Evolutionary conservation across 2,888 invertebrate genomes (phyloP).

Genomic region (Xanthostigma xanthostigma): DNA sequence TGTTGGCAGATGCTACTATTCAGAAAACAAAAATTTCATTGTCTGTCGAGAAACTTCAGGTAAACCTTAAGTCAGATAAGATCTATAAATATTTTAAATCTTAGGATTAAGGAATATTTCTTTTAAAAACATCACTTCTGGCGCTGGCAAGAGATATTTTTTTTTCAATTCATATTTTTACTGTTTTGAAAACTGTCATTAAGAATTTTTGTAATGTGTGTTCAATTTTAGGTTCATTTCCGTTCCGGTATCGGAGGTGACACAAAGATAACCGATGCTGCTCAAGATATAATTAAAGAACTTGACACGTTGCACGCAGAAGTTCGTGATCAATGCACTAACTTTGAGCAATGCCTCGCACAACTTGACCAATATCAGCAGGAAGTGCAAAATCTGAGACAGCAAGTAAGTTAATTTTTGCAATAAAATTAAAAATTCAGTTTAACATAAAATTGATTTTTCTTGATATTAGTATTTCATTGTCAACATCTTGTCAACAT

Average conservation of each 20-base stretch:
- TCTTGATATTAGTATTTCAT: no score
- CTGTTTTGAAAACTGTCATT: neutral
- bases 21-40: slow-evolving; percentile 81
- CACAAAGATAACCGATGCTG: slow-evolving; percentile 55
- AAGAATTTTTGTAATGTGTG: neutral
- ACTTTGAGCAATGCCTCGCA: slow-evolving; percentile 58
- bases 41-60: slow-evolving; percentile 81
- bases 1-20: slow-evolving; percentile 71
- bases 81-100: neutral
- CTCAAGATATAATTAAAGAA: slow-evolving; percentile 50
- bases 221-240: slow-evolving; percentile 60
- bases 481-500: no score
- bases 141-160: no score
- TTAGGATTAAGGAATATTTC: neutral
- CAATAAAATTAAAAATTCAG: no score
- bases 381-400: slow-evolving; percentile 71
- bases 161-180: no score
- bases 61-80: slow-evolving; percentile 26
- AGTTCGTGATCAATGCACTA: slow-evolving; percentile 46
- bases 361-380: slow-evolving; percentile 81
- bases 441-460: no score
- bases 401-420: slow-evolving; percentile 19
- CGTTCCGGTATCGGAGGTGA: slow-evolving; percentile 71
- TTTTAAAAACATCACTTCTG: neutral
- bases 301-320: slow-evolving; percentile 48